These are phyloP conservation scores for Himalopsyche anomala DNA, from an alignment of 2,888 invertebrate species.

Conservation along the genomic window DNA sequence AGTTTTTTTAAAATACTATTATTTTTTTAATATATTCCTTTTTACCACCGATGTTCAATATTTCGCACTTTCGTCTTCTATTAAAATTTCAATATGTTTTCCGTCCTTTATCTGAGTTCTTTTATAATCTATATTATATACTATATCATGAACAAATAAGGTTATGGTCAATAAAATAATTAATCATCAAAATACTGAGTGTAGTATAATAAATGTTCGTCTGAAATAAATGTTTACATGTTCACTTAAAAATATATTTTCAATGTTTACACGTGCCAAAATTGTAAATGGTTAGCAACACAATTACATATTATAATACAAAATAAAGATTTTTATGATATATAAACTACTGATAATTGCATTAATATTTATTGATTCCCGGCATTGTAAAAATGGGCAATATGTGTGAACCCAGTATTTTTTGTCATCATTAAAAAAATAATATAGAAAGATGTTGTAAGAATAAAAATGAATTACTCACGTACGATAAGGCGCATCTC, in stretches of 20 bases:
- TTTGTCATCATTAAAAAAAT: neutral
- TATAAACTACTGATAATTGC: neutral
- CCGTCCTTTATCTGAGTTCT: too few relatives aligned
- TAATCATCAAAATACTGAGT: slow-evolving; percentile 35
- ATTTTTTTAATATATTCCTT: too few relatives aligned
- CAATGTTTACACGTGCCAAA: slow-evolving; percentile 39
- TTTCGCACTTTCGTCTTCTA: too few relatives aligned
- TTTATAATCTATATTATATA: neutral
- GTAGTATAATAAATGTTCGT: slow-evolving; percentile 17
- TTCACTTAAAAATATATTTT: slow-evolving; percentile 31
- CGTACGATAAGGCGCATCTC: neutral
- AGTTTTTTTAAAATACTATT: too few relatives aligned
- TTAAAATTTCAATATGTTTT: too few relatives aligned
- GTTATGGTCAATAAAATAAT: slow-evolving; percentile 6
- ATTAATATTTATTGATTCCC: neutral
- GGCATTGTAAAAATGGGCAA: neutral
- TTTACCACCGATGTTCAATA: too few relatives aligned
- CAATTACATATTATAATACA: neutral
- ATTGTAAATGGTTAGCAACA: slow-evolving; percentile 12
- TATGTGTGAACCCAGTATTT: neutral
- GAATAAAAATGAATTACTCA: neutral
- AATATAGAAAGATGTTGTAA: neutral
- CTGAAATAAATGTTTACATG: slow-evolving; percentile 40
- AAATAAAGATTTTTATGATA: neutral
- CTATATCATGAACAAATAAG: neutral